Percentiles rank a stretch among this genome's conserved stretches.
These are phyloP conservation scores for Macropis europaea DNA, from an alignment of 2,888 invertebrate genomes.

Conservation along the genomic window DNA sequence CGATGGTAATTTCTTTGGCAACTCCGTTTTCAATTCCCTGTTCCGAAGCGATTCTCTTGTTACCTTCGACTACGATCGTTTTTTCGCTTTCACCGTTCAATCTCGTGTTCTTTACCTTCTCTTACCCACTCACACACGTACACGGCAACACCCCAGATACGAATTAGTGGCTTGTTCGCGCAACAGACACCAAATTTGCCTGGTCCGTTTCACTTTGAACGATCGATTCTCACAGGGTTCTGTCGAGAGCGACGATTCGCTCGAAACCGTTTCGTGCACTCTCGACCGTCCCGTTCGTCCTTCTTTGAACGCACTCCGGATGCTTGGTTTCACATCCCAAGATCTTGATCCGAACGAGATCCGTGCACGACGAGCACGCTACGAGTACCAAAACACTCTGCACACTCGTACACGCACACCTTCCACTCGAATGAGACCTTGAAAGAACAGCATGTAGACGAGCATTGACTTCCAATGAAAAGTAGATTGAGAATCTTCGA, in stretches of 20 bases:
- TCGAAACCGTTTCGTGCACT: too few species aligned
- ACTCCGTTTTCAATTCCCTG: conserved; percentile 60
- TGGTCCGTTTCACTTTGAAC: neutral
- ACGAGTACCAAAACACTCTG: too few species aligned
- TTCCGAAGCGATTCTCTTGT: conserved; percentile 48
- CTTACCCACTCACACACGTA: neutral
- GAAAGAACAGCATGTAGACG: too few species aligned
- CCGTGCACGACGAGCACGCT: too few species aligned
- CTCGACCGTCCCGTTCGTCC: neutral
- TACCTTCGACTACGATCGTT: conserved; percentile 58
- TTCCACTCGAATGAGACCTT: too few species aligned
- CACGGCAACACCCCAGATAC: conserved; percentile 23
- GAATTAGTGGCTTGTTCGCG: neutral
- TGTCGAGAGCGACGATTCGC: neutral
- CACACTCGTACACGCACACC: too few species aligned
- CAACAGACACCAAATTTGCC: neutral
- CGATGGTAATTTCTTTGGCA: conserved; percentile 79
- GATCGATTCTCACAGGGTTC: neutral
- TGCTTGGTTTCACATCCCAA: neutral
- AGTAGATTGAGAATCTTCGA: too few species aligned
- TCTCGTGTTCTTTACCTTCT: conserved; percentile 25
- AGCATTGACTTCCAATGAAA: too few species aligned
- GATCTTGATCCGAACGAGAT: neutral
- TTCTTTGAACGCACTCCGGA: neutral
- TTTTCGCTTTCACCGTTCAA: conserved; percentile 64